Percentiles rank a stretch among this genome's conserved stretches.
Conservation (phyloP, 1,140 invertebrate genomes). For the Pogonus chalceus region DNA sequence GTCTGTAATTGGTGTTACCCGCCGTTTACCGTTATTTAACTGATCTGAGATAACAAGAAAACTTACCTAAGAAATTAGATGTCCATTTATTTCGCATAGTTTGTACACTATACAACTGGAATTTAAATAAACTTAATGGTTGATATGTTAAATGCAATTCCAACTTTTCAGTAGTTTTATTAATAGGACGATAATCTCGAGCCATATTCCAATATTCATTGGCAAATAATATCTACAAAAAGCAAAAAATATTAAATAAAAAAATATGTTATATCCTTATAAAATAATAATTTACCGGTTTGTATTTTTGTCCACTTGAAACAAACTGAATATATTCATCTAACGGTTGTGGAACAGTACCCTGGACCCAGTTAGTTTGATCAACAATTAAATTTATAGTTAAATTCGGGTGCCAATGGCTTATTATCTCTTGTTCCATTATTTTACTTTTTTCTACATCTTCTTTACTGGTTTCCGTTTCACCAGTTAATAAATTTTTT, state of each 20-base stretch:
- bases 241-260: too few species aligned
- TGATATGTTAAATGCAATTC: slow-evolving; percentile 77
- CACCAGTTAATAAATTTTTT: slow-evolving; percentile 90
- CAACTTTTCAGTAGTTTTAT: slow-evolving; percentile 66
- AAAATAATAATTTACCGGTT: too few species aligned
- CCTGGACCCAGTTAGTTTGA: slow-evolving; percentile 86
- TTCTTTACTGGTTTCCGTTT: slow-evolving; percentile 66
- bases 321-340: slow-evolving; percentile 92
- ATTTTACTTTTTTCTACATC: slow-evolving; percentile 52
- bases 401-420: slow-evolving; percentile 98
- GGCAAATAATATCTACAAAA: too few species aligned
- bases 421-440: slow-evolving; percentile 79
- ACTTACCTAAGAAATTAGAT: too few species aligned
- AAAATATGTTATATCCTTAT: too few species aligned
- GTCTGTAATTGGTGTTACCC: too few species aligned
- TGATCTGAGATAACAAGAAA: too few species aligned
- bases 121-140: slow-evolving; percentile 91
- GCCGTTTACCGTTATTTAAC: too few species aligned
- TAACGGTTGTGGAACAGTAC: slow-evolving; percentile 78
- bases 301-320: slow-evolving; percentile 70
- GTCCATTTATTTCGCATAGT: slow-evolving; percentile 75
- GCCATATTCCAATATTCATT: slow-evolving; percentile 99
- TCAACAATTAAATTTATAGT: slow-evolving; percentile 93
- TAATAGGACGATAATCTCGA: slow-evolving; percentile 90
- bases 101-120: slow-evolving; percentile 96